phyloP scores from a whole-genome alignment of 2,797 vertebrate genomes.

The Heterohyrax brucei region DNA sequence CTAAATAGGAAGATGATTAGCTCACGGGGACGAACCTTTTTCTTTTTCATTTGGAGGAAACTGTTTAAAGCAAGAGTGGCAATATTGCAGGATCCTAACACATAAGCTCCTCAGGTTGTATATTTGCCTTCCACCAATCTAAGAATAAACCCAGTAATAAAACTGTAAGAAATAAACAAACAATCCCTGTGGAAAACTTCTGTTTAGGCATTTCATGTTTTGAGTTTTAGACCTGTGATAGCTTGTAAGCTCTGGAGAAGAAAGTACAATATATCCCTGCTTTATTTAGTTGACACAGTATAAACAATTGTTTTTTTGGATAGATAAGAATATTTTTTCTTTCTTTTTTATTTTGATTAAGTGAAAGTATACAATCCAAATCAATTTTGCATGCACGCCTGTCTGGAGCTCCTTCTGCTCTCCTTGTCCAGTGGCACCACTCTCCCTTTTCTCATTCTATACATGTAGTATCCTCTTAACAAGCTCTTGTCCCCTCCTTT shows the following conservation, averaged over 20 bases:
- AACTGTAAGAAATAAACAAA: constrained; percentile 41
- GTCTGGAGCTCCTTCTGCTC: too few relatives aligned
- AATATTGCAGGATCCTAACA: neutral
- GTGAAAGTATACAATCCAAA: too few relatives aligned
- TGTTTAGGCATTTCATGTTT: neutral
- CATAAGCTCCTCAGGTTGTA: neutral
- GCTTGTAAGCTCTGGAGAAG: neutral
- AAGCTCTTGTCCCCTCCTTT: too few relatives aligned
- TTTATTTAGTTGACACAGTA: neutral
- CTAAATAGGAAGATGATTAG: neutral
- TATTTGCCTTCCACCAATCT: neutral
- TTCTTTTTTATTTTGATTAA: too few relatives aligned
- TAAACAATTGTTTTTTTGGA: neutral
- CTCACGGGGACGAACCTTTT: neutral
- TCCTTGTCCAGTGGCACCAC: too few relatives aligned
- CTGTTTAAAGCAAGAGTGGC: neutral
- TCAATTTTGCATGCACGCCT: too few relatives aligned
- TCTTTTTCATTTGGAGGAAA: neutral
- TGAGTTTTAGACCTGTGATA: neutral
- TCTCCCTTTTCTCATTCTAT: too few relatives aligned
- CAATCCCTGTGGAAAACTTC: neutral
- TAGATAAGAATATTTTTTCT: too few relatives aligned
- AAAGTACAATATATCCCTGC: neutral
- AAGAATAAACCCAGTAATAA: constrained; percentile 10
- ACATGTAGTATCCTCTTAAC: too few relatives aligned